Base-by-base conservation (phyloP, 2,888 invertebrate genomes). In the Nephrotoma appendiculata region DNA sequence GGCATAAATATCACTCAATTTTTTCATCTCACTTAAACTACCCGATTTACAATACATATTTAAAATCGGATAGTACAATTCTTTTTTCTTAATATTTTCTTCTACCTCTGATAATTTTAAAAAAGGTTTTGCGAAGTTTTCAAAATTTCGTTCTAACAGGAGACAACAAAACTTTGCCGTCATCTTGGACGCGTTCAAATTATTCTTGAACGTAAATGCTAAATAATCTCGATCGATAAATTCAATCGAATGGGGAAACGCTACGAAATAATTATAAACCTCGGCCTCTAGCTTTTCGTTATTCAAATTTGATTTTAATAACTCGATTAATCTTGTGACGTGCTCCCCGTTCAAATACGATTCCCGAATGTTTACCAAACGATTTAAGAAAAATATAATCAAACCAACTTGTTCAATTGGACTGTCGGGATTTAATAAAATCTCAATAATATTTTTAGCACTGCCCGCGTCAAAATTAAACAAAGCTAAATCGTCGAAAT, bases 21-120 rank as follows among this genome's bases (percentile, higher is more conserved):
- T 91, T 52, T 92, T 91, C 0, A 93, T 90, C 88, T 86, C 89
- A 4, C 90, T 12, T 3, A 87, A 5, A 4, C 45, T 43, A 88
- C 89, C 89, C 91, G 93, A 89, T 89, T 92, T 88, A 89, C 93
- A 89, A 88, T 92, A 88, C 43, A 92, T 92, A 88, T 93, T 92
- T 1, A 94, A 91, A 86, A 96, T 89, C 0, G 95, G 94, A 88
- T 96, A 93, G 2, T 95, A 92, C 1, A 95, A 89, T 89, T 94
- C 94, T 89, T 94, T 93, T 89, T 94, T 94, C 11, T 92, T 91
- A 83, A 94, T 90, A 86, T 93, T 90, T 86, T 86, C 52, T 9
- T 9, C 12, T 3, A 92, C 92, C 0, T 89, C 89, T 41, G 91
- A 87, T 0, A 89, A 86, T 7, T 89, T 86, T 0, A 88, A 45